phyloP scores from a whole-genome alignment of 1,140 invertebrate genomes.

The Nomia melanderi region DNA sequence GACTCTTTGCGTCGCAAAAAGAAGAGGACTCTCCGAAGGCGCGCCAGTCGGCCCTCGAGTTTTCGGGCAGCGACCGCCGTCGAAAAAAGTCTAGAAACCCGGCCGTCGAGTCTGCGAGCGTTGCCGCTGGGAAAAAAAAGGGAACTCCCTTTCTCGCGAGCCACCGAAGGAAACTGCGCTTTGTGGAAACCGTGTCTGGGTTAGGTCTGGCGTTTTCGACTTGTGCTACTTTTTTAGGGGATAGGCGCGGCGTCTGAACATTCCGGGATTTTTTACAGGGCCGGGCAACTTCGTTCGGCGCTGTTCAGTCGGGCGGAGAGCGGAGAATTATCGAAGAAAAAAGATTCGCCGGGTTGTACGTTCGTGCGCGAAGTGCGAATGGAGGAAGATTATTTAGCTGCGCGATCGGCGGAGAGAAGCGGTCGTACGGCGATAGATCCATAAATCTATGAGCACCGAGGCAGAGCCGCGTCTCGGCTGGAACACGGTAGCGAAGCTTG shows the following conservation, averaged over 20 bases:
- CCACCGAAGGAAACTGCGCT: constrained; percentile 3
- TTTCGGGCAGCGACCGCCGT: constrained; percentile 17
- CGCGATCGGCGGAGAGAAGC: too few relatives aligned
- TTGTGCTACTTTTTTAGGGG: not conserved
- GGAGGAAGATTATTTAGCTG: too few relatives aligned
- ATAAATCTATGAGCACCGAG: not conserved
- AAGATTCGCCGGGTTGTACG: too few relatives aligned
- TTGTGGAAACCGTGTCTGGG: not conserved
- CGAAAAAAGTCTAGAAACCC: constrained; percentile 17
- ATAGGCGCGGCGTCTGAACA: not conserved
- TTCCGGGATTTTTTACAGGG: too few relatives aligned
- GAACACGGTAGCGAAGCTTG: too few relatives aligned
- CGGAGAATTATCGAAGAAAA: too few relatives aligned
- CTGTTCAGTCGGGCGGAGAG: too few relatives aligned
- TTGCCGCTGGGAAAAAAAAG: not conserved
- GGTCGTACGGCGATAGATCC: not conserved
- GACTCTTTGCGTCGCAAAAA: constrained; percentile 56
- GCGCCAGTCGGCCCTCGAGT: too few relatives aligned
- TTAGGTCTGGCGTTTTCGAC: not conserved
- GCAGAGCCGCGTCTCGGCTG: too few relatives aligned
- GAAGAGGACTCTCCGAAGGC: constrained; percentile 17
- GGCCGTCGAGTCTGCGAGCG: not conserved
- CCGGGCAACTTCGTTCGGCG: too few relatives aligned
- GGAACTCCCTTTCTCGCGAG: too few relatives aligned
- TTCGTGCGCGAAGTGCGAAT: too few relatives aligned